Conservation (phyloP, 2,888 invertebrate genomes). For the Ceramica pisi region DNA sequence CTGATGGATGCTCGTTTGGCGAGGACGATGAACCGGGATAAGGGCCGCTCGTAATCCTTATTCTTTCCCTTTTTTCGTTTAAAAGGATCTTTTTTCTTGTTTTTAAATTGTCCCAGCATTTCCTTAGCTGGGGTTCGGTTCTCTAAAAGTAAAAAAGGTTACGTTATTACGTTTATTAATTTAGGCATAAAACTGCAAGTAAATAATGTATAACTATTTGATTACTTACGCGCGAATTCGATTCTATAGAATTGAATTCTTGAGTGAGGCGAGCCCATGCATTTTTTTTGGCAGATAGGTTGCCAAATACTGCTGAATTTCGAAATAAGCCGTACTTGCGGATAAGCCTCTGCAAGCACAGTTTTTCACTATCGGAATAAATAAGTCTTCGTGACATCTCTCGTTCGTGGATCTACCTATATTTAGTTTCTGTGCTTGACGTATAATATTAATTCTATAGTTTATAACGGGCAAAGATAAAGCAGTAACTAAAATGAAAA, state of each 20-base stretch:
- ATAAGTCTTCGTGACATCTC: constrained; percentile 5
- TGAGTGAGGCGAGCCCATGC: constrained; percentile 11
- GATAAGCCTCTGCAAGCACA: constrained; percentile 6
- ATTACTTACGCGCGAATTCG: constrained; percentile 3
- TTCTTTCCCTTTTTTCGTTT: constrained; percentile 9
- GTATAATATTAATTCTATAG: not conserved
- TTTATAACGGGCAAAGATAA: not conserved
- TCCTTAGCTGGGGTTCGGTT: constrained; percentile 9
- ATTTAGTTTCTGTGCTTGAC: not conserved
- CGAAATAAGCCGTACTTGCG: constrained; percentile 10
- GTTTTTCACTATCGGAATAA: constrained; percentile 18
- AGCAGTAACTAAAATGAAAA: not conserved
- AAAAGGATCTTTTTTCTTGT: not conserved
- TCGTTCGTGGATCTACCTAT: not conserved
- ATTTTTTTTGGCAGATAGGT: constrained; percentile 3
- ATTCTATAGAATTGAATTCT: constrained; percentile 8
- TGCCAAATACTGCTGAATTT: constrained; percentile 8
- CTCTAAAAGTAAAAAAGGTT: constrained; percentile 3
- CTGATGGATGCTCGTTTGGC: not conserved
- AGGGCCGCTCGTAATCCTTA: not conserved
- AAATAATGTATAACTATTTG: not conserved
- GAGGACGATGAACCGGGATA: not conserved
- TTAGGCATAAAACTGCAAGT: not conserved
- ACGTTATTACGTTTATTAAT: not conserved
- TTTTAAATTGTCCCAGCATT: constrained; percentile 13